Base-by-base conservation (phyloP, 2,888 invertebrate genomes). In the Dorcus parallelipipedus region DNA sequence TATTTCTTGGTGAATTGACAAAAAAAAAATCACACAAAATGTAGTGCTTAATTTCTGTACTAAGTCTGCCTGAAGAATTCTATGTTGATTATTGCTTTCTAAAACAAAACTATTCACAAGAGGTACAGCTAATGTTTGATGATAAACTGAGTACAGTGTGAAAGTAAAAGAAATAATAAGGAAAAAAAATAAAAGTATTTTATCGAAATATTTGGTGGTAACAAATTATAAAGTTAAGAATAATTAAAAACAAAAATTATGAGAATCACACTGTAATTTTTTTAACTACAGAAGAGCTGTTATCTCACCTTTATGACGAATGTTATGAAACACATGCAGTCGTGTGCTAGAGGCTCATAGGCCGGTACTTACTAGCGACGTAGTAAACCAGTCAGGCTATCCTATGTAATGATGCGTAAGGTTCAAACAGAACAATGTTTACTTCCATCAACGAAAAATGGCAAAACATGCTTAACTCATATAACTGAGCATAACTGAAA, bases 401-500 rank as follows among this genome's bases (percentile, higher is more conserved):
- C 86, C 86, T 86, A 86, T 84, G 84, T 83, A 84, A 84, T 84
- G 85, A 83, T 84, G 84, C 84, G 86, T 83, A 87, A 76, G 86
- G 86, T 80, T 82, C 86, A 86, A 87, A 87, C 84, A 86, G 84
- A 86, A 86, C 84, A 85, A 74, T 86, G 83, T 87, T 85, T 86
- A 80, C 79, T 80, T 85, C 82, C 68, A 70, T 73, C 70, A 73
- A 69, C 73, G 66, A 69, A 69, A 72, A 67, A 59, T 68, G 64
- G 67, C 66, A 63, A 66, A 52, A 62, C 72, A 73, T 72, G 73
- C 73, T 69, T 54, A 69, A 67, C 56, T 51, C 57, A 65, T 63
- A 45, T 20, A 45, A 45, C 14, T 42, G 42, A 42, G 10, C 17
- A 42, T 14, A 42, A 42, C 42, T 42, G 42, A 42, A 7, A 33